Percentiles rank a stretch among this genome's conserved stretches.
Conservation (phyloP, 2,888 invertebrate species). For the Strigamia crassipes region DNA sequence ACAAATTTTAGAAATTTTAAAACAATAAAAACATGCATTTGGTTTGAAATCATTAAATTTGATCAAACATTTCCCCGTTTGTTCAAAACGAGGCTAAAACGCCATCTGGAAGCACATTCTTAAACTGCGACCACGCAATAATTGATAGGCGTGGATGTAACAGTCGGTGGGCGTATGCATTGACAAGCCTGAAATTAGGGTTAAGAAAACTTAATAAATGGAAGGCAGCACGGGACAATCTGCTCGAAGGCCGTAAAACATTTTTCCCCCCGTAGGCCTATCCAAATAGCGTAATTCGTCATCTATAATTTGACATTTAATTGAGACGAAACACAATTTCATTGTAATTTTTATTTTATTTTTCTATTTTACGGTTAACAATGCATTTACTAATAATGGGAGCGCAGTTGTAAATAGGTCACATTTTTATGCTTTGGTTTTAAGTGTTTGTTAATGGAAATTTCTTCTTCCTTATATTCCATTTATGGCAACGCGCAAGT, state of each 20-base stretch:
- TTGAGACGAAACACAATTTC: not conserved
- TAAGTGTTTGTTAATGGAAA: not conserved
- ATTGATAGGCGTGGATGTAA: slow-evolving; percentile 38
- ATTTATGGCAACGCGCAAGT: not conserved
- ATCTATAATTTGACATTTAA: not conserved
- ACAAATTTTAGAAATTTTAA: too few species aligned
- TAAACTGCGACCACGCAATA: not conserved
- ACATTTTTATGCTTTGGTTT: not conserved
- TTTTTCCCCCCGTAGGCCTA: not conserved
- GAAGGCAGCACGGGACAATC: not conserved
- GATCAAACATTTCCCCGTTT: too few species aligned
- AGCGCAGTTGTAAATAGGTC: not conserved
- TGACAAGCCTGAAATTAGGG: slow-evolving; percentile 25
- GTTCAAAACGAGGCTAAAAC: not conserved
- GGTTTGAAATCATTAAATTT: too few species aligned
- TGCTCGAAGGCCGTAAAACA: not conserved
- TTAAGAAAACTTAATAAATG: slow-evolving; percentile 32
- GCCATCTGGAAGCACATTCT: slow-evolving; percentile 14
- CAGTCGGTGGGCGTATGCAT: not conserved
- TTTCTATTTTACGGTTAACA: not conserved
- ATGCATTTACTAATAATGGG: not conserved
- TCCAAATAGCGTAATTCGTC: not conserved
- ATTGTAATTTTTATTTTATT: not conserved
- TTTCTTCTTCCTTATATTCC: not conserved
- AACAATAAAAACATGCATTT: too few species aligned